Percentiles rank a stretch among this genome's conserved stretches.
Evolutionary conservation across 2,797 vertebrate species (phyloP).

Genomic region (Clarias fuscus): DNA sequence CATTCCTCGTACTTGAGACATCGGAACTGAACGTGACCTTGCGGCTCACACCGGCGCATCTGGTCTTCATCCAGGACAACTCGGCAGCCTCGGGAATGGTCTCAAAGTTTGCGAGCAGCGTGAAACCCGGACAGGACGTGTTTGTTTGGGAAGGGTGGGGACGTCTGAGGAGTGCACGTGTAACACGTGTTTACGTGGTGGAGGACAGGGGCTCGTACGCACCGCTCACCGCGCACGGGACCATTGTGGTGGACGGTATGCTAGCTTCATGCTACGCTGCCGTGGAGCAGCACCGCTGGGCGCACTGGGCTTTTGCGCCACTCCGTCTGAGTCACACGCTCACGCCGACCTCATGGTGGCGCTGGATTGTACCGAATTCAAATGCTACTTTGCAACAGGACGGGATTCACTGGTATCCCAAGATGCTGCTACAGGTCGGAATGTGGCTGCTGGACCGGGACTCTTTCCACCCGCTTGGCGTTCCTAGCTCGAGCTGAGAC

Average conservation of each 20-base stretch:
- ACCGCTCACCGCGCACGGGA: conserved; percentile 83
- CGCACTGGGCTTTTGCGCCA: conserved; percentile 83
- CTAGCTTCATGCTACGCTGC: conserved; percentile 87
- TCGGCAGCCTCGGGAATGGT: conserved; percentile 29
- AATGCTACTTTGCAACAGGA: conserved; percentile 54
- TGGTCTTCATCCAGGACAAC: conserved; percentile 76
- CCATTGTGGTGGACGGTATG: conserved; percentile 82
- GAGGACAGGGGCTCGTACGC: conserved; percentile 79
- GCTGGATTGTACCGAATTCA: conserved; percentile 55
- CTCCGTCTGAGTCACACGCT: conserved; percentile 75
- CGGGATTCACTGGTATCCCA: conserved; percentile 86
- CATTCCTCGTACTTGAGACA: conserved; percentile 83
- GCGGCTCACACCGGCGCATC: conserved; percentile 81
- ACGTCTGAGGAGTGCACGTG: conserved; percentile 69
- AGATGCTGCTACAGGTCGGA: conserved; percentile 78
- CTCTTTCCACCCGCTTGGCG: conserved; percentile 80
- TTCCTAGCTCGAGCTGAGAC: conserved; percentile 76
- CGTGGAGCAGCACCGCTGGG: conserved; percentile 81
- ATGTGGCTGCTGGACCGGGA: conserved; percentile 81
- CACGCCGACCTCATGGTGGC: conserved; percentile 54
- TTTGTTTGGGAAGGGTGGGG: conserved; percentile 70
- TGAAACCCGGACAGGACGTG: conserved; percentile 76
- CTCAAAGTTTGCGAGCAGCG: conserved; percentile 79
- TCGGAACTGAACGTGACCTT: conserved; percentile 71
- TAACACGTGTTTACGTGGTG: conserved; percentile 74